Conservation (phyloP, 1,140 invertebrate species). For the Chelonus insularis region DNA sequence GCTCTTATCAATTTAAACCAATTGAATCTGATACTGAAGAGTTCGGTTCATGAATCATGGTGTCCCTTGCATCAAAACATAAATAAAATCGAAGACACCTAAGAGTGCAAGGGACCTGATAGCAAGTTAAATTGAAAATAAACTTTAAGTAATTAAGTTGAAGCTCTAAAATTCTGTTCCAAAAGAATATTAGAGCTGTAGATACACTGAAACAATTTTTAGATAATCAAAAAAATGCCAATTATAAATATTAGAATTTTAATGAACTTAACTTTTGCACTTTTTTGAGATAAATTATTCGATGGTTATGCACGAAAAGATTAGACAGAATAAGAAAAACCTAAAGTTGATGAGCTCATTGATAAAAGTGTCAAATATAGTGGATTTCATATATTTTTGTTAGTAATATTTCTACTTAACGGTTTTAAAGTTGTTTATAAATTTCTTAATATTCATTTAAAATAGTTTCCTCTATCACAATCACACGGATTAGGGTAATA, state of each 20-base stretch:
- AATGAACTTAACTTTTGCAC: not conserved
- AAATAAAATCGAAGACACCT: not conserved
- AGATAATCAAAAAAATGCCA: not conserved
- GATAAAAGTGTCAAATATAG: not conserved
- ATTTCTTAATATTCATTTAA: too few species aligned
- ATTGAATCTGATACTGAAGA: conserved; percentile 87
- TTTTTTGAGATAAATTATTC: not conserved
- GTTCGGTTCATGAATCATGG: conserved; percentile 82
- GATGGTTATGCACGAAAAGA: not conserved
- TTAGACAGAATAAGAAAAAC: too few species aligned
- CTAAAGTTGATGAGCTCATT: too few species aligned
- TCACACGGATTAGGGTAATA: too few species aligned
- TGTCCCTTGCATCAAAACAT: conserved; percentile 28
- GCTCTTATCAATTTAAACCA: conserved; percentile 80
- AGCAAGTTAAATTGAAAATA: not conserved
- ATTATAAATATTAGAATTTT: not conserved
- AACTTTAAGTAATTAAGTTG: not conserved
- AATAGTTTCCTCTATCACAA: too few species aligned
- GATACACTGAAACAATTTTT: not conserved
- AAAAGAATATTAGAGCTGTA: too few species aligned
- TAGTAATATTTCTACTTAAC: conserved; percentile 5
- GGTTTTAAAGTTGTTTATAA: not conserved
- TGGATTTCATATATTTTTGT: conserved; percentile 1
- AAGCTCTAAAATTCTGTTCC: too few species aligned
- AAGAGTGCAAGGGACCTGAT: not conserved